Conservation (phyloP, 2,888 invertebrate species). For the Standfussiana lucernea region DNA sequence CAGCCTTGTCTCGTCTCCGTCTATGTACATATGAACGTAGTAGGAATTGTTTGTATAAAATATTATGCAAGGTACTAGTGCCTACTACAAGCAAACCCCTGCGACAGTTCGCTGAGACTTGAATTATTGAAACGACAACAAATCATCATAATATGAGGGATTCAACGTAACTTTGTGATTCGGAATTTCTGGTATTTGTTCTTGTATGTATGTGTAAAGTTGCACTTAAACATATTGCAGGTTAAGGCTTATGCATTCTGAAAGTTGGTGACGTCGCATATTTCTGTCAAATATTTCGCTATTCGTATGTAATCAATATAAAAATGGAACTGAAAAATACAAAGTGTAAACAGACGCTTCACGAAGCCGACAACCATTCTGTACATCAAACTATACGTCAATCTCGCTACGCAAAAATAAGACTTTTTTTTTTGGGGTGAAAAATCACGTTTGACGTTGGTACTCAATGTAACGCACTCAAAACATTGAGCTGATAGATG, state of each 20-base stretch:
- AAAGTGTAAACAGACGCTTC: too few species aligned
- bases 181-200: not conserved
- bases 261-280: not conserved
- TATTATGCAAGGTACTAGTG: conserved; percentile 24
- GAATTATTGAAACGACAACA: not conserved
- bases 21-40: conserved; percentile 10
- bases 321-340: too few species aligned
- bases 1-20: conserved; percentile 3
- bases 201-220: not conserved
- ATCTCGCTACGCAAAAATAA: too few species aligned
- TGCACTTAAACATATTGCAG: not conserved
- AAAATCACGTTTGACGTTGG: too few species aligned
- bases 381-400: too few species aligned
- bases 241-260: not conserved
- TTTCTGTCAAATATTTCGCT: not conserved
- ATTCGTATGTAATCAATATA: not conserved
- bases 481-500: too few species aligned
- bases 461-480: too few species aligned
- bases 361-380: too few species aligned
- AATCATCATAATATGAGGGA: not conserved
- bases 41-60: conserved; percentile 37
- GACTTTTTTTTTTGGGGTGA: too few species aligned
- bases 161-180: not conserved
- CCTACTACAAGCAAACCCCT: conserved; percentile 7
- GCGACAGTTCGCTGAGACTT: conserved; percentile 2